A percentile compares a stretch with the other conserved stretches of the same genome.
Evolutionary conservation across 2,113 vertebrate genomes (phyloP).

Genomic region (Colistium nudipinnis): DNA sequence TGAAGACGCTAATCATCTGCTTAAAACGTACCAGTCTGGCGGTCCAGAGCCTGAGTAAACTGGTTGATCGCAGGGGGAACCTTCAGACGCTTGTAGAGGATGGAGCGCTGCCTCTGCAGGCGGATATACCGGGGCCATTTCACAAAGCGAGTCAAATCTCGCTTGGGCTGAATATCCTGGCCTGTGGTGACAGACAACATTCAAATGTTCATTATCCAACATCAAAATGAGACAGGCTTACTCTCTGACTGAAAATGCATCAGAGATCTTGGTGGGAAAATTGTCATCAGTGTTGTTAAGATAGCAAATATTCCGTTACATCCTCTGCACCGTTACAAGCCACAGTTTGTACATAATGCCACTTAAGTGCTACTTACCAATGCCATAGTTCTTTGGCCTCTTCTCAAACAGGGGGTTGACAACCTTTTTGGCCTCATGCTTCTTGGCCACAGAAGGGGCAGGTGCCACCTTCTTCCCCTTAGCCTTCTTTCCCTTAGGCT

Average conservation of each 20-base stretch:
- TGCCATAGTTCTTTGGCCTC: constrained; percentile 96
- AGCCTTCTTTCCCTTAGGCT: constrained; percentile 98
- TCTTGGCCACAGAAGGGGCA: constrained; percentile 95
- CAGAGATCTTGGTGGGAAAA: constrained; percentile 96
- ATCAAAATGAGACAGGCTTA: rapidly evolving
- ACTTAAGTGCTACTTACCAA: constrained; percentile 81
- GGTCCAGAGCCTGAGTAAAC: constrained; percentile 97
- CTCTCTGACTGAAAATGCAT: constrained; percentile 76
- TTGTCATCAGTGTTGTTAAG: constrained; percentile 85
- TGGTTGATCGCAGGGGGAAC: constrained; percentile 98
- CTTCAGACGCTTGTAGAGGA: constrained; percentile 96
- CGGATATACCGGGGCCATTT: constrained; percentile 97
- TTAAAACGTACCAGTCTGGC: constrained; percentile 88
- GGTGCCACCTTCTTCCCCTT: constrained; percentile 99
- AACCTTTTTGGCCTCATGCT: constrained; percentile 96
- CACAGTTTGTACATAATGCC: no score
- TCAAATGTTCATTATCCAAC: neutral
- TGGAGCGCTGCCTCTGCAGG: constrained; percentile 94
- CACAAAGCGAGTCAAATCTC: constrained; percentile 95
- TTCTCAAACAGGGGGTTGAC: constrained; percentile 97
- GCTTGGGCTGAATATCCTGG: constrained; percentile 98
- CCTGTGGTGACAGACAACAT: constrained; percentile 75
- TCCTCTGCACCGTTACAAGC: constrained; percentile 84
- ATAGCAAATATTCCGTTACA: constrained; percentile 92
- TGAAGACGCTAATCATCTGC: neutral